Evolutionary conservation across 2,888 invertebrate genomes (phyloP).

Genomic region (Tenthredo distinguenda): DNA sequence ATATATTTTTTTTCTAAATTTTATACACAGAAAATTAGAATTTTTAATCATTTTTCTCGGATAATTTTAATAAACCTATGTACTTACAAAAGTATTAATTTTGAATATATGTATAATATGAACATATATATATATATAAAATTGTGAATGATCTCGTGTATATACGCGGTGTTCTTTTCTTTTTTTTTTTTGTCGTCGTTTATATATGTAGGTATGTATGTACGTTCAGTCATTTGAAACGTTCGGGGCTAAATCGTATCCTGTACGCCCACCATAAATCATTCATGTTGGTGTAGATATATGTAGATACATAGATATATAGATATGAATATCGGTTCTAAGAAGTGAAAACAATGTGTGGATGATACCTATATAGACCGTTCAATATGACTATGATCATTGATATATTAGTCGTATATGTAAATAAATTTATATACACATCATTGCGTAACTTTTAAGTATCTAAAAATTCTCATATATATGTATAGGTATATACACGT

Average conservation of each 20-base stretch:
- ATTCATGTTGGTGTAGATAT: neutral
- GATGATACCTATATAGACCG: neutral
- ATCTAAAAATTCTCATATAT: no score
- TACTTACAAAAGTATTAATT: neutral
- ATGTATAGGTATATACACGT: no score
- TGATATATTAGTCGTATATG: neutral
- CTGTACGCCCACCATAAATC: constrained; percentile 33
- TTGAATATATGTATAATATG: neutral
- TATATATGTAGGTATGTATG: neutral
- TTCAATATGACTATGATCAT: neutral
- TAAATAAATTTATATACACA: neutral
- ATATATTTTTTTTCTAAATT: neutral
- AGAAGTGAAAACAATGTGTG: neutral
- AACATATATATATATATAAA: neutral
- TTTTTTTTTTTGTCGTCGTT: neutral
- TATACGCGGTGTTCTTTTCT: neutral
- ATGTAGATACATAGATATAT: neutral
- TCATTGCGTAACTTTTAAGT: neutral
- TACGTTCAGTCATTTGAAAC: neutral
- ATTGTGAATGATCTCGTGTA: neutral
- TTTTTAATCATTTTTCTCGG: no score
- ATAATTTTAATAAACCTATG: no score
- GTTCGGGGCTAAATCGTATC: constrained; percentile 24
- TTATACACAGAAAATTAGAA: no score
- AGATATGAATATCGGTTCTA: neutral